A percentile compares a stretch with the other conserved stretches of the same genome.
Conservation (phyloP, 2,113 vertebrate species). For the Eulemur rufifrons region DNA sequence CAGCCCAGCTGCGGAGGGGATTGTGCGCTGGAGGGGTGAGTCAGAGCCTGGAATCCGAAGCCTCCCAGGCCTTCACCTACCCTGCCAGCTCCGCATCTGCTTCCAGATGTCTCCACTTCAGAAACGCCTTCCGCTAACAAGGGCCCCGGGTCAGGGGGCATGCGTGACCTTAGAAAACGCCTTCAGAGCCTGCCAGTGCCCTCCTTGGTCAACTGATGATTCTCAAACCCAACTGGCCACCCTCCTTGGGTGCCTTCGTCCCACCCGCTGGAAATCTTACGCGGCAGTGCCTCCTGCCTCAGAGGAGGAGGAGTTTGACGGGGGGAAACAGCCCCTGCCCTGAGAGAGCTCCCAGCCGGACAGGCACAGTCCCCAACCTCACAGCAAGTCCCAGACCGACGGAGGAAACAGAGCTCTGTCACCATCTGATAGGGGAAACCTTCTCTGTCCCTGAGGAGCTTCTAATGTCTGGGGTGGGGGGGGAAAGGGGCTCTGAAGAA, state of each 20-base stretch:
- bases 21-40: neutral
- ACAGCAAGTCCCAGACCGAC: neutral
- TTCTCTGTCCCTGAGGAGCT: neutral
- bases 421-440: neutral
- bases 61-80: neutral
- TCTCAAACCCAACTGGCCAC: neutral
- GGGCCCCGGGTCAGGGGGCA: neutral
- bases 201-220: neutral
- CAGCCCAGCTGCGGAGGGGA: neutral
- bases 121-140: neutral
- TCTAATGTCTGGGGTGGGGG: neutral
- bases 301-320: neutral
- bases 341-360: neutral
- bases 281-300: neutral
- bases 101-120: conserved; percentile 25
- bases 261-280: too few species aligned
- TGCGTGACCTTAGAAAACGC: neutral
- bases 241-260: neutral
- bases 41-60: neutral
- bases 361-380: neutral
- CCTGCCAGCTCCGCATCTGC: neutral
- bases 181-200: neutral
- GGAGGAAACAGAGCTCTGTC: neutral
- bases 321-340: accelerated
- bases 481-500: neutral